These are phyloP conservation scores for Drosophila paracracens DNA, from an alignment of 2,888 invertebrate genomes.

Conservation along the genomic window DNA sequence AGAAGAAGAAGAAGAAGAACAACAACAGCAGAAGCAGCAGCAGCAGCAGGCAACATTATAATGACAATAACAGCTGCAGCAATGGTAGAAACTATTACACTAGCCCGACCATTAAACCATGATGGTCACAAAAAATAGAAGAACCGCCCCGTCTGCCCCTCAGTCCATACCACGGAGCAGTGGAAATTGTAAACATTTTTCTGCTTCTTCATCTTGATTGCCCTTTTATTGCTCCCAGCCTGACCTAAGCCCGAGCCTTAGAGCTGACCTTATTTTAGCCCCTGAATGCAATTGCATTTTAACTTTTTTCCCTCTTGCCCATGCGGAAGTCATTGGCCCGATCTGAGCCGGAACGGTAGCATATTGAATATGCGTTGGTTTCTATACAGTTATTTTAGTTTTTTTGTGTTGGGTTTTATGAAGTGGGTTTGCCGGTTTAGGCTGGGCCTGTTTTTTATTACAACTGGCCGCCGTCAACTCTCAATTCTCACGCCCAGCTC, in stretches of 20 bases:
- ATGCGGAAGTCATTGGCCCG: constrained; percentile 37
- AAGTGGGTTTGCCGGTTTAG: constrained; percentile 51
- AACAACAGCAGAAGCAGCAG: constrained; percentile 36
- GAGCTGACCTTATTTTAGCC: constrained; percentile 56
- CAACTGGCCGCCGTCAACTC: constrained; percentile 42
- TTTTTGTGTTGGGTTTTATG: constrained; percentile 50
- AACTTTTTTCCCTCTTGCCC: constrained; percentile 6
- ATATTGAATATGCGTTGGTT: constrained; percentile 23
- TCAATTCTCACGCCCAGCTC: constrained; percentile 69
- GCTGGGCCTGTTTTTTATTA: constrained; percentile 20
- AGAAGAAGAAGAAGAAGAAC: constrained; percentile 28
- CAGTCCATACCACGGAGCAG: constrained; percentile 19
- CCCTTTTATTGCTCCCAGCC: constrained; percentile 34
- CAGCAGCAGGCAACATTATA: constrained; percentile 27
- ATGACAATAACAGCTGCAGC: constrained; percentile 64
- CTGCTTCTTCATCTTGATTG: constrained; percentile 38
- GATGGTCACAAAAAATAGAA: constrained; percentile 64
- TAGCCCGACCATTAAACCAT: constrained; percentile 71
- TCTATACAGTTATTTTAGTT: constrained; percentile 19
- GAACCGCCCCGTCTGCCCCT: constrained; percentile 13
- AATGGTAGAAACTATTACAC: constrained; percentile 70
- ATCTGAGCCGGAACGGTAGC: constrained; percentile 25
- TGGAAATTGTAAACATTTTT: constrained; percentile 61
- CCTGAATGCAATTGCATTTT: constrained; percentile 26
- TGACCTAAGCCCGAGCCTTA: constrained; percentile 28